Base-by-base conservation (phyloP, 1,140 invertebrate genomes). In the Eciton burchellii region DNA sequence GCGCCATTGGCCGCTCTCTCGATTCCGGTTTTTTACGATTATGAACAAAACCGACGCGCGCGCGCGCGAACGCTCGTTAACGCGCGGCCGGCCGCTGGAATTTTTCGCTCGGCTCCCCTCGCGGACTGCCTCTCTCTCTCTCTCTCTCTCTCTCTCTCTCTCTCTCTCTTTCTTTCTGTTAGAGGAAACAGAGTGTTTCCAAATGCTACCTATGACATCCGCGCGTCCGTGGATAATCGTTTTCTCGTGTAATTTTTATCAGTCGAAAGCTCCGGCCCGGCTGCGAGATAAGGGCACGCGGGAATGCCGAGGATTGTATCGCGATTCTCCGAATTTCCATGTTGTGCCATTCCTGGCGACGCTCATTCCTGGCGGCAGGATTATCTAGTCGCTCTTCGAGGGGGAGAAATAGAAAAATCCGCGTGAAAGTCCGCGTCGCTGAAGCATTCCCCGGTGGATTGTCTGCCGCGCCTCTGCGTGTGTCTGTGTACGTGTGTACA, bases 1-100 rank as follows among this genome's bases (percentile, higher is more conserved):
- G 56, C n/a, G 56, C 68, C 49, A 81, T 81, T 81, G 47, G 59
- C n/a, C 60, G 19, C 52, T 56, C 60, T 52, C 43, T 47, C 29
- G 84, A 70, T 81, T 77, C 54, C 76, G 63, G 66, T 77, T 89
- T 88, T 86, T 88, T 60, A 84, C 81, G 84, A 89, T 86, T 86
- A 88, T 63, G 66, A 81, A 84, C 81, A 73, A 88, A 88, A 86
- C 71, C 35, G 47, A 70, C 73, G 63, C 59, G 57, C 87, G 57
- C 43, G 35, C 35, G 35, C 35, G 6, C 35, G 35, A 56, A 57
- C 45, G 83, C 85, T 88, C 77, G 86, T 88, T 88, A 88, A n/a
- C n/a, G n/a, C n/a, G 71, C 76, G 26, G 41, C 8, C 14, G 12
- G n/a, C n/a, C 12, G 49, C 9, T 45, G 35, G 8, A 79, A 68